Percentiles rank a stretch among this genome's conserved stretches.
phyloP scores from a whole-genome alignment of 2,888 invertebrate species.

The Atethmia centrago region DNA sequence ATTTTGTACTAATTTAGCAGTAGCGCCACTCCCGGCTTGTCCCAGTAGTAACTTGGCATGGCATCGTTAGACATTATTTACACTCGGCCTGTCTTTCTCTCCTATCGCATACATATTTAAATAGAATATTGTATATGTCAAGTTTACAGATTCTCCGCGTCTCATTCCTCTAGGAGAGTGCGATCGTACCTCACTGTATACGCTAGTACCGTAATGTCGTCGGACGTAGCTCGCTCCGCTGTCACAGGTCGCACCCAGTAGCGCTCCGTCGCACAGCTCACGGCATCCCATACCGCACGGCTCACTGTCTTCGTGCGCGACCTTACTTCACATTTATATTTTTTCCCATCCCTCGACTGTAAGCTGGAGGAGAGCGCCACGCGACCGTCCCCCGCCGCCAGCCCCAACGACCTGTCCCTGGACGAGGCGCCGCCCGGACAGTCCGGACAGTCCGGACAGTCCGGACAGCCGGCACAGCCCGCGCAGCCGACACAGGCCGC shows the following conservation, averaged over 20 bases:
- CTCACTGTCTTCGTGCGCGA: conserved; percentile 62
- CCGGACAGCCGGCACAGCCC: conserved; percentile 59
- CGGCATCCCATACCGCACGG: conserved; percentile 58
- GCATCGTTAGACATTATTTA: conserved; percentile 82
- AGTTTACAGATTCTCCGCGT: conserved; percentile 61
- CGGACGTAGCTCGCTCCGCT: conserved; percentile 29
- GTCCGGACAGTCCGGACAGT: conserved; percentile 60
- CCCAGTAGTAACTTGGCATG: conserved; percentile 84
- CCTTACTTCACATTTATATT: conserved; percentile 79
- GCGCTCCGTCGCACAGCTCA: conserved; percentile 47
- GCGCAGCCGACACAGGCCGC: conserved; percentile 60
- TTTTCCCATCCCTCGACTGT: conserved; percentile 79
- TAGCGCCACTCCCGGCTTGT: conserved; percentile 81
- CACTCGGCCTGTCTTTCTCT: conserved; percentile 78
- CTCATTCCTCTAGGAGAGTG: conserved; percentile 39
- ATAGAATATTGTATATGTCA: conserved; percentile 56
- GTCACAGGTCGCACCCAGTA: conserved; percentile 43
- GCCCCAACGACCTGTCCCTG: conserved; percentile 67
- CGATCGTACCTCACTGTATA: conserved; percentile 40
- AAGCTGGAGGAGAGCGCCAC: conserved; percentile 81
- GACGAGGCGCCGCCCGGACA: conserved; percentile 58
- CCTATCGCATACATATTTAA: conserved; percentile 67
- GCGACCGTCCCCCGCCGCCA: conserved; percentile 62
- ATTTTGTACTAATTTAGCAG: conserved; percentile 72
- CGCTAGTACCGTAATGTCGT: conserved; percentile 59